Evolutionary conservation across 1,140 invertebrate species (phyloP), one percentile per base, ranked within the genome.

Genomic region (Drosophila takahashii): DNA sequence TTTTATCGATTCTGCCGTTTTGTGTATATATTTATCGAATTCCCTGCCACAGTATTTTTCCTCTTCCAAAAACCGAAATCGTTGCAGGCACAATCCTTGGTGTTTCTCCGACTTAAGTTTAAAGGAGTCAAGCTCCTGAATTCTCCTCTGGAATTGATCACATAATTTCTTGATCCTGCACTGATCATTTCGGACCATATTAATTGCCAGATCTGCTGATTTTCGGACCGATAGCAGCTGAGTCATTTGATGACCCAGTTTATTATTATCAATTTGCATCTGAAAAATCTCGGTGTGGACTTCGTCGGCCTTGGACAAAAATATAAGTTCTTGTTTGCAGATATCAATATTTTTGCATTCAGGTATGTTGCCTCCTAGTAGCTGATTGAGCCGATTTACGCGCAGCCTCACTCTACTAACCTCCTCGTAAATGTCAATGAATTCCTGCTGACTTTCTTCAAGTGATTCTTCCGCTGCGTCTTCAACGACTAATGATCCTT

Each of bases 121-220:
- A 4, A 78, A 75, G 1, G 75, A 83, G 11, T 83, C 58, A 5
- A 83, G 11, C 11, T 64, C 3, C 10, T 65, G 37, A 3, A 80
- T 39, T 0, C 36, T 22, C 0, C 13, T 61, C 10, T 71, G 52
- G 22, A 83, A 1, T 0, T 16, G 15, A 3, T 4, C 18, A 10
- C 16, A 34, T 2, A 15, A 16, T 26, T 48, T 22, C 29, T 39
- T 44, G 1, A 75, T 50, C 4, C 26, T 48, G 10, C 41, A 60
- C 0, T 75, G 16, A 0, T 8, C 3, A 2, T 27, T 8, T 2
- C 32, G 52, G 0, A 70, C 22, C 6, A 41, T 8, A 22, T 52
- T 44, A 4, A 64, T 5, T 2, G 47, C 51, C 2, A 32, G 10
- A 29, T 65, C 54, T 0, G 52, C 26, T 1, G 62, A 52, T 4